These are phyloP conservation scores for Drosophila jambulina DNA, from an alignment of 1,140 invertebrate species.

Conservation along the genomic window DNA sequence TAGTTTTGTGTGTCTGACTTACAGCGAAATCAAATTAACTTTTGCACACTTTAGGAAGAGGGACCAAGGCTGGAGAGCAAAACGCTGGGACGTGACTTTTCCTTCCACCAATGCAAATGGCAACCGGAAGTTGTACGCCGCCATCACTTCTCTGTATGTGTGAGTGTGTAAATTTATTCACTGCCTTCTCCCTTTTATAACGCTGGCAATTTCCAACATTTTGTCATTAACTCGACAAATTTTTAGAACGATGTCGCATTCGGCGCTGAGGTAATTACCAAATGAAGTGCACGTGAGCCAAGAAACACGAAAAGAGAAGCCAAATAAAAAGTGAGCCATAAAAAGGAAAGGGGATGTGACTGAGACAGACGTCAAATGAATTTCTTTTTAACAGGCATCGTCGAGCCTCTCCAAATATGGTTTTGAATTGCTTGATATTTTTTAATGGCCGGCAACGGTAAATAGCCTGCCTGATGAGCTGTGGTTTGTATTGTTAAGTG, in stretches of 20 bases:
- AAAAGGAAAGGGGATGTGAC: conserved; percentile 2
- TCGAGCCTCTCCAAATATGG: conserved; percentile 25
- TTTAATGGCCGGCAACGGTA: conserved; percentile 44
- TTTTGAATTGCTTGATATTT: conserved; percentile 51
- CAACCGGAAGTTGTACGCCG: conserved; percentile 49
- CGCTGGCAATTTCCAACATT: conserved; percentile 62
- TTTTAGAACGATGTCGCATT: conserved; percentile 64
- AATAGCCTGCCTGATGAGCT: conserved; percentile 32
- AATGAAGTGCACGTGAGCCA: conserved; percentile 61
- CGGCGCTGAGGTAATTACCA: conserved; percentile 63
- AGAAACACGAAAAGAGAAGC: conserved; percentile 12
- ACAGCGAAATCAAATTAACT: conserved; percentile 80
- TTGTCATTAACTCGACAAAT: conserved; percentile 79
- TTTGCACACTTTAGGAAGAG: conserved; percentile 60
- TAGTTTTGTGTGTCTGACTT: conserved; percentile 61
- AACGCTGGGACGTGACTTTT: conserved; percentile 64
- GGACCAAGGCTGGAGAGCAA: conserved; percentile 32
- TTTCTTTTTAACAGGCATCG: conserved; percentile 44
- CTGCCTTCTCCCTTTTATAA: conserved; percentile 54
- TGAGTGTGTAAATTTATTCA: conserved; percentile 49
- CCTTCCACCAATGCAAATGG: conserved; percentile 37
- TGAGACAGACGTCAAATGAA: conserved; percentile 47
- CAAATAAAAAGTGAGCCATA: conserved; percentile 41
- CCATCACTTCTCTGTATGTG: conserved; percentile 10
- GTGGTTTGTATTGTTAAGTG: conserved; percentile 2